Percentiles rank a stretch among this genome's conserved stretches.
These are phyloP conservation scores for Ptychobarbus kaznakovi DNA, from an alignment of 2,797 vertebrate genomes.

Conservation along the genomic window DNA sequence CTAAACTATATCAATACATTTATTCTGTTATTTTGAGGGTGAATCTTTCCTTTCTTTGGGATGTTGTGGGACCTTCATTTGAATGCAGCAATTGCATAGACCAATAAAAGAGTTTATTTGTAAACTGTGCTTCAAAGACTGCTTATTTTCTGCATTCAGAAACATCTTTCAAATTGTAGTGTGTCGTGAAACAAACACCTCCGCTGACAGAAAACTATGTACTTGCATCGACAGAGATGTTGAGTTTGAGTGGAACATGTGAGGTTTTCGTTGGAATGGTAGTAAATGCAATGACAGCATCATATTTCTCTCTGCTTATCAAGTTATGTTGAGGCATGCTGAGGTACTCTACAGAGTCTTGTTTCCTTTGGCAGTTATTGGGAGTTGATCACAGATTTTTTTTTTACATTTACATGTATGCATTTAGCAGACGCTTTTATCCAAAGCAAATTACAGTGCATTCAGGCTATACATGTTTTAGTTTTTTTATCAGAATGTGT, in stretches of 20 bases:
- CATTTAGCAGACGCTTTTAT: too few relatives aligned
- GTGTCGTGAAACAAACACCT: background rate
- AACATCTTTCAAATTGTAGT: background rate
- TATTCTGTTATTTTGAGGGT: slow-evolving; percentile 3
- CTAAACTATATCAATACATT: slow-evolving; percentile 1
- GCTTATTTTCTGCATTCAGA: background rate
- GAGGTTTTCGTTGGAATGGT: background rate
- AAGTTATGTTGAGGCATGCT: slow-evolving; percentile 30
- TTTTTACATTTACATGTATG: too few relatives aligned
- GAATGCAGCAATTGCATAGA: slow-evolving; percentile 25
- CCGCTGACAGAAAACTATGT: background rate
- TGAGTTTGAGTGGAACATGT: background rate
- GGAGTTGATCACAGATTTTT: background rate
- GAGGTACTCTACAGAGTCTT: background rate
- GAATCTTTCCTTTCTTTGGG: slow-evolving; percentile 21
- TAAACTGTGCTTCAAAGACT: slow-evolving; percentile 2
- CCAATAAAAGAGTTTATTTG: slow-evolving; percentile 44
- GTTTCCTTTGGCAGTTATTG: slow-evolving; percentile 21
- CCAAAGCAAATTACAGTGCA: too few relatives aligned
- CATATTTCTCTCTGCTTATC: background rate
- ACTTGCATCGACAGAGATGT: background rate
- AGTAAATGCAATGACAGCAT: background rate
- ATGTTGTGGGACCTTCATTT: background rate
- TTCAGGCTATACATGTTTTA: too few relatives aligned
- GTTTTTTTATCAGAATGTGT: too few relatives aligned